Percentiles rank a stretch among this genome's conserved stretches.
Conservation (phyloP, 1,140 invertebrate genomes). For the Neodiprion lecontei region DNA sequence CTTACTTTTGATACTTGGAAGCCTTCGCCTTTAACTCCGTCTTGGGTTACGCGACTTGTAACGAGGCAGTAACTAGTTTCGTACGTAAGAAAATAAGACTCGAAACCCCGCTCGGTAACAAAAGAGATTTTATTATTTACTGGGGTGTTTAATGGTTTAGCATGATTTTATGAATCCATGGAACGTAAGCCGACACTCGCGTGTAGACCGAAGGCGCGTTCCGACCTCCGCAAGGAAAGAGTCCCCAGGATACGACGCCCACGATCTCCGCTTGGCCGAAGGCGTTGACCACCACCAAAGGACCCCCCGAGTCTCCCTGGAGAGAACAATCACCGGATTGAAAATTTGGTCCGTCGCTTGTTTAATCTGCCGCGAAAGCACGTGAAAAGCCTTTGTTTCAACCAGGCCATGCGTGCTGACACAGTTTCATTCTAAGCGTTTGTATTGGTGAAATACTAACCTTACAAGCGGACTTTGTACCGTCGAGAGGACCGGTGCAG, state of each 20-base stretch:
- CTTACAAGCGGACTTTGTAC: constrained; percentile 58
- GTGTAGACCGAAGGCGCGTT: constrained; percentile 76
- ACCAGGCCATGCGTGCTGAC: too few species aligned
- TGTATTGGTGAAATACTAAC: constrained; percentile 23
- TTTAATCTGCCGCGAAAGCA: too few species aligned
- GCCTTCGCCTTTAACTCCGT: too few species aligned
- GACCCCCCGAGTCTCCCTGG: constrained; percentile 73
- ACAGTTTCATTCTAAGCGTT: too few species aligned
- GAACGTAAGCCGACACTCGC: constrained; percentile 66
- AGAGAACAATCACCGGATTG: not conserved
- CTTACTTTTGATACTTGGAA: too few species aligned
- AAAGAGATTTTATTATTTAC: not conserved
- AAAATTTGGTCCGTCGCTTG: not conserved
- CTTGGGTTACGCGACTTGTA: too few species aligned
- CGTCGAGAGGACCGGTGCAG: constrained; percentile 60
- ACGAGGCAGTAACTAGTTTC: too few species aligned
- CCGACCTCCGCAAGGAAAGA: constrained; percentile 70
- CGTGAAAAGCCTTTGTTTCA: too few species aligned
- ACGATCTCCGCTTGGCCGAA: constrained; percentile 46
- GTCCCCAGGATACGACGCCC: constrained; percentile 81
- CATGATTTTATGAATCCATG: constrained; percentile 49
- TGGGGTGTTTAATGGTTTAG: constrained; percentile 12
- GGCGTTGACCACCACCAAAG: constrained; percentile 59
- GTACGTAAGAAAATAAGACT: too few species aligned
- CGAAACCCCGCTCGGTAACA: too few species aligned